Evolutionary conservation across 1,140 invertebrate species (phyloP), one percentile per base, ranked within the genome.

Genomic region (Leptinotarsa defecta): DNA sequence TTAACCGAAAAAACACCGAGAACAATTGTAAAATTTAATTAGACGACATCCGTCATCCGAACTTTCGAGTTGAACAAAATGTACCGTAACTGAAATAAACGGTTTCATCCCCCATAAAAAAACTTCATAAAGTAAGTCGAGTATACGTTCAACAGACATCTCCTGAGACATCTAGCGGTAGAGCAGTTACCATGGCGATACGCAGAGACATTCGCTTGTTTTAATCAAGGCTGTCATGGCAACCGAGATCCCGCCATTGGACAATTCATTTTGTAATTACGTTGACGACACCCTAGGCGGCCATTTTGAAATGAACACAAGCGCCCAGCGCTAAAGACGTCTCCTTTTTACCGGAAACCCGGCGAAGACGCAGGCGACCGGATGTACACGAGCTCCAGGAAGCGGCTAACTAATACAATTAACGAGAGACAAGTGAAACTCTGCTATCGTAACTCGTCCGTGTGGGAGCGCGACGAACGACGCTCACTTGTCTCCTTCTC

Each of bases 211-310:
- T 85, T 83, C 82, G 82, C 84, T 85, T 84, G 84, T 85, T 85
- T 85, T 85, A 85, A 85, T 85, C 84, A 85, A 85, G 83, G 84
- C 84, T 84, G 84, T 85, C 84, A 85, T 85, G 84, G 84, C 82
- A 85, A 85, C 84, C 81, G 82, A 85, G 84, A 85, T 84, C 84
- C 84, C 83, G 85, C 85, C 85, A 86, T 86, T 86, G 85, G 85
- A 85, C 85, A 86, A 86, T 86, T 86, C 85, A 86, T 86, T 86
- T 86, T 83, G 85, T 86, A 86, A 86, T 86, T 86, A 86, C 85
- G 84, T 82, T 84, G 85, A 86, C 85, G 85, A 86, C 85, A 86
- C 85, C 85, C 85, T 78, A 84, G 85, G 85, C 85, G 84, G 85
- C 85, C 85, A 86, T 86, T 86, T 86, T 86, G 85, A 83, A 85